Percentiles rank a stretch among this genome's conserved stretches.
Conservation (phyloP, 2,797 vertebrate species). For the Sebastes itinus region DNA sequence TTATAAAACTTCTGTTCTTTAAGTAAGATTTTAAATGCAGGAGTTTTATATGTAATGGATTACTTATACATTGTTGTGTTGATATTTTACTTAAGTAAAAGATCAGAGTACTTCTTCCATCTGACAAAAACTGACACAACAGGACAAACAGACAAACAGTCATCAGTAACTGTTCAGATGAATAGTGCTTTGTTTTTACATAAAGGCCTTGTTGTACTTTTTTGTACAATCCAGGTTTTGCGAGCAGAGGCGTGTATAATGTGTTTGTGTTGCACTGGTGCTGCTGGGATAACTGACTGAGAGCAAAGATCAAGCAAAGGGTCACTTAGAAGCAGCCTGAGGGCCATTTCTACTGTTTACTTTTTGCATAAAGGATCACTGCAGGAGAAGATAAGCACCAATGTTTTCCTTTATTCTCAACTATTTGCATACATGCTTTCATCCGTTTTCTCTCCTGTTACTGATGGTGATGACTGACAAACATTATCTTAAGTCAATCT, state of each 20-base stretch:
- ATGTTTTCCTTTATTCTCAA: background rate
- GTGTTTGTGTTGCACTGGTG: background rate
- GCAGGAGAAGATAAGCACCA: background rate
- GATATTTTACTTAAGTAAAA: background rate
- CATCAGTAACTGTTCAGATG: background rate
- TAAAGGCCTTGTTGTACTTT: background rate
- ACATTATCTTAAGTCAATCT: background rate
- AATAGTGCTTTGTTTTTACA: background rate
- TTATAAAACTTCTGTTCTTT: background rate
- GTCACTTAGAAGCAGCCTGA: background rate
- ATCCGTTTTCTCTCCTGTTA: background rate
- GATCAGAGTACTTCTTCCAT: background rate
- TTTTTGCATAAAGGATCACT: constrained; percentile 5
- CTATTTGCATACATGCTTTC: constrained; percentile 25
- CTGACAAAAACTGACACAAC: background rate
- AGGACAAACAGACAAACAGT: background rate
- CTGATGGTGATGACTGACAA: background rate
- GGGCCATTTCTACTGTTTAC: background rate
- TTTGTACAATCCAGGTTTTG: background rate
- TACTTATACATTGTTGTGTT: background rate
- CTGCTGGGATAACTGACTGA: constrained; percentile 10
- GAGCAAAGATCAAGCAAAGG: constrained; percentile 5
- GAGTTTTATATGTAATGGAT: background rate
- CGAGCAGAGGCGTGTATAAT: background rate
- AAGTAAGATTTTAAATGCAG: background rate